Evolutionary conservation across 2,797 vertebrate species (phyloP).

Genomic region (Brachyalestes nurse): DNA sequence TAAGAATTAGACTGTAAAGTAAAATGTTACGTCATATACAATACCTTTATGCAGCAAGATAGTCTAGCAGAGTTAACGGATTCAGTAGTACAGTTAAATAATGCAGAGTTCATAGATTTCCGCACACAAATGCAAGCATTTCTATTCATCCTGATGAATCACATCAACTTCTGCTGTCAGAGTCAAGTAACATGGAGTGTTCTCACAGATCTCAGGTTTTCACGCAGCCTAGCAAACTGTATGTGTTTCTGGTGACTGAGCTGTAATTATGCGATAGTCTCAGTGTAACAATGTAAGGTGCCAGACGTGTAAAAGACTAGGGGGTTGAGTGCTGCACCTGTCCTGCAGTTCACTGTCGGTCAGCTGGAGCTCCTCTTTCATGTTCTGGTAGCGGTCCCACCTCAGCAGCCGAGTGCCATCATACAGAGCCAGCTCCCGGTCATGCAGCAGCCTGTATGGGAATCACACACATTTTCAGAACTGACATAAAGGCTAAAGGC

Average conservation of each 20-base stretch:
- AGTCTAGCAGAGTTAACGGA: too few relatives aligned
- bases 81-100: too few relatives aligned
- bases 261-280: not conserved
- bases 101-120: too few relatives aligned
- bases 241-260: not conserved
- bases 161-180: too few relatives aligned
- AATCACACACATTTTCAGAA: not conserved
- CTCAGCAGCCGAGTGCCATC: slow-evolving; percentile 90
- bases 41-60: too few relatives aligned
- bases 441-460: slow-evolving; percentile 86
- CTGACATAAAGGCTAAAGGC: not conserved
- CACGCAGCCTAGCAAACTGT: not conserved
- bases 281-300: not conserved
- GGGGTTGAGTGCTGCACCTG: slow-evolving; percentile 76
- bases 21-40: too few relatives aligned
- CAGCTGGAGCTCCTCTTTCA: slow-evolving; percentile 86
- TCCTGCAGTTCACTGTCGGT: slow-evolving; percentile 85
- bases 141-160: too few relatives aligned
- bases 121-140: too few relatives aligned
- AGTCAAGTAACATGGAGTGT: not conserved
- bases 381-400: slow-evolving; percentile 86
- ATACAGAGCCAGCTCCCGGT: slow-evolving; percentile 92
- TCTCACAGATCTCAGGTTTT: not conserved
- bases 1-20: too few relatives aligned
- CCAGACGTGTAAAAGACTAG: not conserved